Evolutionary conservation across 1,140 invertebrate genomes (phyloP).

Genomic region (Hycleus phaleratus): DNA sequence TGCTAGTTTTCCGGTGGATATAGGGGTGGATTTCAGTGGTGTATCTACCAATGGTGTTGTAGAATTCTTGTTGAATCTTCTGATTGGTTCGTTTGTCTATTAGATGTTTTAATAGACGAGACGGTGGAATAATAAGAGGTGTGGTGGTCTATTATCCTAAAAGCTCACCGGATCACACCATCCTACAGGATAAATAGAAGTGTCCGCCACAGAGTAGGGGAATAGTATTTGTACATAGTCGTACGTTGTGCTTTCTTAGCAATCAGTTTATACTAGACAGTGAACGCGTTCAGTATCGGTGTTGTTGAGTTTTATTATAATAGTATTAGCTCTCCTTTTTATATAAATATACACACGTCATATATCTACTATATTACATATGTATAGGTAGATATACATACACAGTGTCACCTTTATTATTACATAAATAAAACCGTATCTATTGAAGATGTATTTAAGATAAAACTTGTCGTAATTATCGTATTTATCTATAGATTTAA

Average conservation of each 20-base stretch:
- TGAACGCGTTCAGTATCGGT: constrained; percentile 6
- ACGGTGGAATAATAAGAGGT: background rate
- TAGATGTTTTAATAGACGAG: background rate
- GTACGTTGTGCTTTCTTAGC: constrained; percentile 18
- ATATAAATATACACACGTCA: too few species aligned
- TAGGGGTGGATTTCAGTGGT: too few species aligned
- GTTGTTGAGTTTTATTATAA: background rate
- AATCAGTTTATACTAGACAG: constrained; percentile 17
- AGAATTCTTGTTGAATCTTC: too few species aligned
- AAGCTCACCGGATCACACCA: constrained; percentile 4
- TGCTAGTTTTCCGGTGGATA: too few species aligned
- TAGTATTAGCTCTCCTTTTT: background rate
- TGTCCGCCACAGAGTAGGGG: constrained; percentile 13
- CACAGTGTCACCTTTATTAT: constrained; percentile 18
- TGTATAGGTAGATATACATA: constrained; percentile 1
- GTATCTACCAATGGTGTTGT: too few species aligned
- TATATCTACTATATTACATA: too few species aligned
- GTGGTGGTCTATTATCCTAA: constrained; percentile 8
- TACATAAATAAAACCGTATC: constrained; percentile 17
- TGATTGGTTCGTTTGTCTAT: background rate
- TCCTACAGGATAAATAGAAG: constrained; percentile 18
- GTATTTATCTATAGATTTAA: too few species aligned
- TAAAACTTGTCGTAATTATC: background rate
- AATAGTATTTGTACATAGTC: constrained; percentile 13
- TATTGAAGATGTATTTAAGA: constrained; percentile 14